Conservation (phyloP, 2,888 invertebrate species). For the Polydrusus cervinus region DNA sequence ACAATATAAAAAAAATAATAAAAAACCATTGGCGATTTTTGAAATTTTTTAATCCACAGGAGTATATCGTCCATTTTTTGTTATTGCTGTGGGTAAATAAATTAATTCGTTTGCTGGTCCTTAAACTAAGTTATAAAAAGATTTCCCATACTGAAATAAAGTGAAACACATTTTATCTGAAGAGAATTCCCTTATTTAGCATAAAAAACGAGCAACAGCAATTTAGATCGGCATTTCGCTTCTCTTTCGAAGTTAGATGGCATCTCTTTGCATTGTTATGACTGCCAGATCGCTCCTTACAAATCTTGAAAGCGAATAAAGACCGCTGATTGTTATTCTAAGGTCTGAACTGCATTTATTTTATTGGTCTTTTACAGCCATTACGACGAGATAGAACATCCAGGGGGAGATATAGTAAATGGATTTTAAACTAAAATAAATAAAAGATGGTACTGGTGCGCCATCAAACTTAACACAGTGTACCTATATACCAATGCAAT, state of each 20-base stretch:
- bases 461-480: not conserved
- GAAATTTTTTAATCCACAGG: too few relatives aligned
- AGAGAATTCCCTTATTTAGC: conserved; percentile 10
- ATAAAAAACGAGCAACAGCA: conserved; percentile 16
- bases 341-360: conserved; percentile 64
- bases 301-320: conserved; percentile 34
- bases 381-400: conserved; percentile 61
- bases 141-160: not conserved
- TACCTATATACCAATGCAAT: not conserved
- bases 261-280: conserved; percentile 29
- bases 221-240: conserved; percentile 13
- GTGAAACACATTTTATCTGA: conserved; percentile 10
- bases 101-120: too few relatives aligned
- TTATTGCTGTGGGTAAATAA: too few relatives aligned
- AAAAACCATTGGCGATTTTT: too few relatives aligned
- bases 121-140: not conserved
- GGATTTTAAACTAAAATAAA: conserved; percentile 18
- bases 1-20: too few relatives aligned
- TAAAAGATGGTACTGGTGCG: not conserved
- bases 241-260: conserved; percentile 24
- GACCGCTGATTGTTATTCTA: conserved; percentile 64
- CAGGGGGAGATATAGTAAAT: conserved; percentile 38
- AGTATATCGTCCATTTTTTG: too few relatives aligned
- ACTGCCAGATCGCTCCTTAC: conserved; percentile 26
- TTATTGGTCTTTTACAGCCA: conserved; percentile 61